Conservation (phyloP, 1,140 invertebrate genomes). For the Glomeris maerens region DNA sequence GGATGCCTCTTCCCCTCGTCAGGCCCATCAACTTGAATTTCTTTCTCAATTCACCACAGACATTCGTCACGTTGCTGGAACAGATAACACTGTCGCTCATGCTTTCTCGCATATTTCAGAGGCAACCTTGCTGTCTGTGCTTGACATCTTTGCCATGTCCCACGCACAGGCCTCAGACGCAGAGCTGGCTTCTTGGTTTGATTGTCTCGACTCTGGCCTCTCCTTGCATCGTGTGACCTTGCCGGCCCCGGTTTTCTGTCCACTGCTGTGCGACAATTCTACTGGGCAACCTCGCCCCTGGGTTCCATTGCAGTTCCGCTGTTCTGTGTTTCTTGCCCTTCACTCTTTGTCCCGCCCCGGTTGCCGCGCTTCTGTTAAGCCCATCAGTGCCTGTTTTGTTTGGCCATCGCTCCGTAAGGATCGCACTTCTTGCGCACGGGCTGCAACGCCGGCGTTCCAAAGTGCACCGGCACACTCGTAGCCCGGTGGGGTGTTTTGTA, state of each 20-base stretch:
- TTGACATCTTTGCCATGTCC: neutral
- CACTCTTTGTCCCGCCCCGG: conserved; percentile 22
- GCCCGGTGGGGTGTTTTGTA: conserved; percentile 18
- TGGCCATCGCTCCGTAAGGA: too few relatives aligned
- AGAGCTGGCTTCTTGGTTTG: conserved; percentile 7
- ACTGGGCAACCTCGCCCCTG: too few relatives aligned
- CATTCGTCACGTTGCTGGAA: conserved; percentile 26
- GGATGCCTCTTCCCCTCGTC: conserved; percentile 28
- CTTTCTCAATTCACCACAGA: too few relatives aligned
- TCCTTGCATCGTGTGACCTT: too few relatives aligned
- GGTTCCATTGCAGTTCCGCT: too few relatives aligned
- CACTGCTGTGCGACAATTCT: conserved; percentile 1
- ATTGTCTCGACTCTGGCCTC: too few relatives aligned
- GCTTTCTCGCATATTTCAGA: conserved; percentile 14
- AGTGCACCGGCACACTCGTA: conserved; percentile 8
- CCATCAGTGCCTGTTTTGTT: conserved; percentile 28
- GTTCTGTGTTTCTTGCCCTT: too few relatives aligned
- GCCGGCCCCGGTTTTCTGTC: neutral
- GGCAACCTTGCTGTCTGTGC: too few relatives aligned
- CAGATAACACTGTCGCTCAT: conserved; percentile 22
- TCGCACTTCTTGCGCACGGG: conserved; percentile 20
- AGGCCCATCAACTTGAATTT: too few relatives aligned
- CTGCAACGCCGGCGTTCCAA: conserved; percentile 19
- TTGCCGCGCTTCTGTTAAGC: conserved; percentile 17
- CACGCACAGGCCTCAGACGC: neutral